A percentile compares a stretch with the other conserved stretches of the same genome.
Evolutionary conservation across 2,113 vertebrate species (phyloP).

Genomic region (Motacilla tschutschensis): DNA sequence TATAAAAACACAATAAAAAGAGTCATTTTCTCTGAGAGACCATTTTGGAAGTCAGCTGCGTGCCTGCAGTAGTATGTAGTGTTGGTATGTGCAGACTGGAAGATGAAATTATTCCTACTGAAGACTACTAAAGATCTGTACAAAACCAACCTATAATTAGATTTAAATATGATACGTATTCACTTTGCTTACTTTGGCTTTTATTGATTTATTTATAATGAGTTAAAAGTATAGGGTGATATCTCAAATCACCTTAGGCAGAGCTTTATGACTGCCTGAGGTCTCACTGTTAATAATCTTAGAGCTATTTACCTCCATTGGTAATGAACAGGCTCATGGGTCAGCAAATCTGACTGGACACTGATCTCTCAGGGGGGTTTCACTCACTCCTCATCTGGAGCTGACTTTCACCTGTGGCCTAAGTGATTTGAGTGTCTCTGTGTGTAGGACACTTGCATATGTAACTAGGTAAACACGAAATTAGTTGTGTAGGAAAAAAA

Average conservation of each 20-base stretch:
- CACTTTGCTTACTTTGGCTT: constrained; percentile 30
- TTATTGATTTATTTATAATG: constrained; percentile 50
- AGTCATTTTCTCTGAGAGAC: neutral
- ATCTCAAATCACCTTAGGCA: neutral
- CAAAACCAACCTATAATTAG: constrained; percentile 46
- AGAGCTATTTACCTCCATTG: neutral
- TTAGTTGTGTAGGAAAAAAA: neutral
- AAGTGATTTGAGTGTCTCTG: neutral
- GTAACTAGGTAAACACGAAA: constrained; percentile 9
- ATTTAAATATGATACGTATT: constrained; percentile 35
- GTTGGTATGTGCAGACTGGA: neutral
- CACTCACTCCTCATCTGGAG: neutral
- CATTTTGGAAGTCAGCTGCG: neutral
- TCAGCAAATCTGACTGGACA: neutral
- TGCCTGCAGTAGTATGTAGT: neutral
- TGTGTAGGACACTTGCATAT: neutral
- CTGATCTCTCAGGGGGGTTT: neutral
- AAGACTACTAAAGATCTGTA: neutral
- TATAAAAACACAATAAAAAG: neutral
- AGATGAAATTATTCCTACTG: constrained; percentile 23
- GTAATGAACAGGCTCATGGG: neutral
- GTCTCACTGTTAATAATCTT: constrained; percentile 34
- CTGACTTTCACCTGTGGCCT: neutral
- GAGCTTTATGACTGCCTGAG: constrained; percentile 1
- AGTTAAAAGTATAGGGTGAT: constrained; percentile 23